These are phyloP conservation scores for Isoperla grammatica DNA, from an alignment of 2,888 invertebrate genomes.

Conservation along the genomic window DNA sequence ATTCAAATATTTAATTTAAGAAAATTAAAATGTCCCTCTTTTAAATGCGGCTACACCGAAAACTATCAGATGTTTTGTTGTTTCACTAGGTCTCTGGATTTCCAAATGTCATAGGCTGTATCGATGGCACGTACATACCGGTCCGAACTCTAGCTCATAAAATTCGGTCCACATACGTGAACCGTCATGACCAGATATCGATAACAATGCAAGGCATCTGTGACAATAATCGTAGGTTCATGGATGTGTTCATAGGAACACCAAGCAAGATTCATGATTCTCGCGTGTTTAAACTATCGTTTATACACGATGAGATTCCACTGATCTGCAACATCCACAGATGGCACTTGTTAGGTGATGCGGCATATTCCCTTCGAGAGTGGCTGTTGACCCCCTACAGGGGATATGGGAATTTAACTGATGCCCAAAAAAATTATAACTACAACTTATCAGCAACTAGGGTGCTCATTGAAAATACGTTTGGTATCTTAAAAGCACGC, in stretches of 20 bases:
- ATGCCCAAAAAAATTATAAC: slow-evolving; percentile 35
- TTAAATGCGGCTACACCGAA: neutral
- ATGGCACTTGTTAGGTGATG: too few relatives aligned
- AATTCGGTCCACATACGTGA: slow-evolving; percentile 37
- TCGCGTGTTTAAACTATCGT: slow-evolving; percentile 34
- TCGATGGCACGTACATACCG: slow-evolving; percentile 25
- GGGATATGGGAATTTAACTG: slow-evolving; percentile 35
- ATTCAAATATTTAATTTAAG: too few relatives aligned
- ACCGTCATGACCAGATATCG: slow-evolving; percentile 33
- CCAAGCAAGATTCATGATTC: slow-evolving; percentile 38
- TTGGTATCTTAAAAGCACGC: slow-evolving; percentile 36
- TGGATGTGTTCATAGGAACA: slow-evolving; percentile 36
- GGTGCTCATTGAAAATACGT: slow-evolving; percentile 38
- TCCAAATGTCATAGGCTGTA: slow-evolving; percentile 20
- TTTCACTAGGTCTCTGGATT: slow-evolving; percentile 2
- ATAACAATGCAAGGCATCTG: slow-evolving; percentile 38
- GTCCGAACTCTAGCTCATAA: slow-evolving; percentile 37
- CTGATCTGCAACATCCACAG: too few relatives aligned
- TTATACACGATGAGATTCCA: slow-evolving; percentile 36
- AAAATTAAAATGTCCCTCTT: too few relatives aligned
- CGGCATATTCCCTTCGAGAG: slow-evolving; percentile 31
- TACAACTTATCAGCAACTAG: slow-evolving; percentile 32
- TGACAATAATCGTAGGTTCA: slow-evolving; percentile 34
- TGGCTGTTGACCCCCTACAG: slow-evolving; percentile 35
- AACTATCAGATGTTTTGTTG: neutral